phyloP scores from a whole-genome alignment of 2,113 vertebrate genomes.

The Campylorhamphus procurvoides region DNA sequence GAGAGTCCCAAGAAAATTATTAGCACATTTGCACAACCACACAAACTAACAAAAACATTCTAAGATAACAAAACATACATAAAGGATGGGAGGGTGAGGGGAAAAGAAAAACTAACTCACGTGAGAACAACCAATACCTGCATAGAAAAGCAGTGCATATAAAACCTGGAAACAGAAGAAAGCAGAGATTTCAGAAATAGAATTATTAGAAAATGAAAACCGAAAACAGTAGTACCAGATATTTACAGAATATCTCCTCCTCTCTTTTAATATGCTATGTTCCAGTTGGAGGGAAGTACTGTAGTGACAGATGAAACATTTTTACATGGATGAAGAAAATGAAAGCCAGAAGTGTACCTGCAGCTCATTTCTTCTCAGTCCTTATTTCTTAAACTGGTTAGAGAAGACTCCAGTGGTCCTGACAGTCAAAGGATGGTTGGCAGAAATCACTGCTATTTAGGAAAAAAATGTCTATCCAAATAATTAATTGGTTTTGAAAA shows the following conservation, averaged over 20 bases:
- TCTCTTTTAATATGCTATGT: neutral
- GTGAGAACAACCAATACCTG: neutral
- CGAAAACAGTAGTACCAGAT: neutral
- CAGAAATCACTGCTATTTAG: neutral
- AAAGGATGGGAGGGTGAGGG: neutral
- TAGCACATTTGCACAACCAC: neutral
- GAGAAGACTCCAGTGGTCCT: neutral
- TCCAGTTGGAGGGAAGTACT: neutral
- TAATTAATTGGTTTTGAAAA: neutral
- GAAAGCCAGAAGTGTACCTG: neutral
- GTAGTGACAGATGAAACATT: neutral
- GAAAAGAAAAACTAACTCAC: neutral
- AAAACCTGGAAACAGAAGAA: neutral
- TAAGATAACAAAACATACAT: neutral
- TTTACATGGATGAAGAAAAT: neutral
- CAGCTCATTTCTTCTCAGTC: neutral
- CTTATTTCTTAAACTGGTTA: neutral
- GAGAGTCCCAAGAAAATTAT: neutral
- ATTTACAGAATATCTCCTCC: neutral
- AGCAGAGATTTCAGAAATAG: neutral
- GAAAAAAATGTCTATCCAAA: neutral
- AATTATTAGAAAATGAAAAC: neutral
- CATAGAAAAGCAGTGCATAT: rapidly evolving
- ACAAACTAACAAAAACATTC: neutral
- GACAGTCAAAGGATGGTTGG: neutral